Conservation (phyloP, 2,113 vertebrate genomes). For the Tetrax tetrax region DNA sequence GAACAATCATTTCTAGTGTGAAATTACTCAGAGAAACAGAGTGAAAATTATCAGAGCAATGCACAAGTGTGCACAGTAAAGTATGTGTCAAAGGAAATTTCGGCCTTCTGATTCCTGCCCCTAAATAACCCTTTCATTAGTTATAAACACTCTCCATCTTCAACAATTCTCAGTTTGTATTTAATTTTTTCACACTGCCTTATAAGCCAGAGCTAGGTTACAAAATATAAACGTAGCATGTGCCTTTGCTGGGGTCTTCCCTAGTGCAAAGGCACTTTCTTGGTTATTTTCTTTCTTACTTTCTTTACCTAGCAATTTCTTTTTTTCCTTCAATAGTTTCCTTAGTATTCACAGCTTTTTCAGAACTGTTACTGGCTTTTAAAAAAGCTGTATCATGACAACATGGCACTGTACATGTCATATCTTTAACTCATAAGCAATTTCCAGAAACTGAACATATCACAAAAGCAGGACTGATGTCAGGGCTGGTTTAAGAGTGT, state of each 20-base stretch:
- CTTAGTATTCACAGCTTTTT: not conserved
- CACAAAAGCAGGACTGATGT: not conserved
- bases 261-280: not conserved
- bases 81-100: not conserved
- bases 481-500: not conserved
- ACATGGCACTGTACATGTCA: not conserved
- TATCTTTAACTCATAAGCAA: not conserved
- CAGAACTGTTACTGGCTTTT: not conserved
- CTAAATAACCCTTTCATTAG: not conserved
- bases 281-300: not conserved
- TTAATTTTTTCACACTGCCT: not conserved
- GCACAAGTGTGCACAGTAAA: not conserved
- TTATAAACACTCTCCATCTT: not conserved
- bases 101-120: not conserved
- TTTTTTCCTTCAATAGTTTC: not conserved
- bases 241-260: not conserved
- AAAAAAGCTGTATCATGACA: not conserved
- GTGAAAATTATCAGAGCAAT: not conserved
- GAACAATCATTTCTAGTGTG: not conserved
- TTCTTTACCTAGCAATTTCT: not conserved
- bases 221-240: not conserved
- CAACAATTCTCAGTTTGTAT: not conserved
- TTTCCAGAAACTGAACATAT: not conserved
- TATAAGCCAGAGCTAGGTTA: not conserved
- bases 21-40: not conserved